Evolutionary conservation across 2,888 invertebrate genomes (phyloP), one percentile per base, ranked within the genome.

Genomic region (Ormyrus nitidulus): DNA sequence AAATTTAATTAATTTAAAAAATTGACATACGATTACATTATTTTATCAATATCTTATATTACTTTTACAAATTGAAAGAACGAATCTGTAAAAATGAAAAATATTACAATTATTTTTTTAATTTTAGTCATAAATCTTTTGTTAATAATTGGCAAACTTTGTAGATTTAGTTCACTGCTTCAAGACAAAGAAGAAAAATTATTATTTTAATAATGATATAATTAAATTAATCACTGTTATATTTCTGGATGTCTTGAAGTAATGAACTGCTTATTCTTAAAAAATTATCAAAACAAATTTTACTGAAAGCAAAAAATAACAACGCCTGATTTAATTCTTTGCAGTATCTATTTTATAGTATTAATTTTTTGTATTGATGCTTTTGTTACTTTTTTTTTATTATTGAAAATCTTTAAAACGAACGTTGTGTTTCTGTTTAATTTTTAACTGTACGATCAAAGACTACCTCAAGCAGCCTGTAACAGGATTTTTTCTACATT

Each of bases 31-130:
- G 69, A 11, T 68, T 49, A 51, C 61, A 68, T 69, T 34, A 54
- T n/a, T 73, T 69, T 58, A n/a, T 59, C 54, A 71, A 61, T 53
- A 72, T 51, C 54, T 59, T 19, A 13, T 49, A 65, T 64, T 11
- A 56, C 48, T 69, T 70, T 62, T 65, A 80, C 62, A 77, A 65
- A 70, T 8, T 77, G 77, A 69, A 77, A 73, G 59, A 73, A 73
- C 69, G 69, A 44, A 80, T 77, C 65, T 80, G 44, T 5, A 74
- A 59, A 49, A 66, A 46, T 61, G 0, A 62, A 66, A 34, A 71
- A 72, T 61, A 54, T 68, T 56, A 58, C 10, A 79, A 34, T 2
- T 34, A 56, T 62, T 61, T 44, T 34, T 34, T 7, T 56, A 46
- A 6, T 11, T 61, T 61, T 61, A 61, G 8, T 61, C 7, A n/a